These are phyloP conservation scores for Merodon equestris DNA, from an alignment of 2,888 invertebrate genomes.

Conservation along the genomic window DNA sequence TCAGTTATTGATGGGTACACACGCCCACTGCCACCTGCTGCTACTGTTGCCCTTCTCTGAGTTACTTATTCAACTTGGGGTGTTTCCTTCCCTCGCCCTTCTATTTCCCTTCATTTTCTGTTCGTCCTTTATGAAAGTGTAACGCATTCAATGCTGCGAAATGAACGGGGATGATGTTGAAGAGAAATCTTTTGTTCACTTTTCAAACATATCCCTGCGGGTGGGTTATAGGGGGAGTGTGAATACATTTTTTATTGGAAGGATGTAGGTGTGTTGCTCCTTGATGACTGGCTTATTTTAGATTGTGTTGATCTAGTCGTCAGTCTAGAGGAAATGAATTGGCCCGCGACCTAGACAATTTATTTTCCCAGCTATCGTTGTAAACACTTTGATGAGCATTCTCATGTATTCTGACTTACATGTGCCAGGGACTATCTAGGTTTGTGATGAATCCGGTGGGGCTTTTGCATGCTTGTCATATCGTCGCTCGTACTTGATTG, in stretches of 20 bases:
- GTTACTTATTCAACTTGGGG: conserved; percentile 22
- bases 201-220: too few relatives aligned
- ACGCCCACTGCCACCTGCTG: conserved; percentile 16
- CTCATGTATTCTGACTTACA: conserved; percentile 19
- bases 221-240: neutral
- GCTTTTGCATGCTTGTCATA: too few relatives aligned
- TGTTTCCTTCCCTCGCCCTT: neutral
- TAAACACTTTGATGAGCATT: conserved; percentile 16
- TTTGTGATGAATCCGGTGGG: too few relatives aligned
- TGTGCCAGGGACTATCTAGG: neutral
- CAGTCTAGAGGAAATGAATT: conserved; percentile 7
- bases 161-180: too few relatives aligned
- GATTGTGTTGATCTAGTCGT: conserved; percentile 18
- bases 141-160: too few relatives aligned
- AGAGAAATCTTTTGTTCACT: too few relatives aligned
- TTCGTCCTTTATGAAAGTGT: too few relatives aligned
- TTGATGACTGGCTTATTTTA: conserved; percentile 8
- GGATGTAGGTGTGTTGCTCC: neutral
- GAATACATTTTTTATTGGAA: neutral
- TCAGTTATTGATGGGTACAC: conserved; percentile 56
- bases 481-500: too few relatives aligned
- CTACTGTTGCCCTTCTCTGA: conserved; percentile 24
- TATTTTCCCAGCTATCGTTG: conserved; percentile 11
- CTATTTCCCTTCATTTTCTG: neutral
- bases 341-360: conserved; percentile 26